Evolutionary conservation across 2,888 invertebrate species (phyloP), one percentile per base, ranked within the genome.

Genomic region (Priocnemis perturbator): DNA sequence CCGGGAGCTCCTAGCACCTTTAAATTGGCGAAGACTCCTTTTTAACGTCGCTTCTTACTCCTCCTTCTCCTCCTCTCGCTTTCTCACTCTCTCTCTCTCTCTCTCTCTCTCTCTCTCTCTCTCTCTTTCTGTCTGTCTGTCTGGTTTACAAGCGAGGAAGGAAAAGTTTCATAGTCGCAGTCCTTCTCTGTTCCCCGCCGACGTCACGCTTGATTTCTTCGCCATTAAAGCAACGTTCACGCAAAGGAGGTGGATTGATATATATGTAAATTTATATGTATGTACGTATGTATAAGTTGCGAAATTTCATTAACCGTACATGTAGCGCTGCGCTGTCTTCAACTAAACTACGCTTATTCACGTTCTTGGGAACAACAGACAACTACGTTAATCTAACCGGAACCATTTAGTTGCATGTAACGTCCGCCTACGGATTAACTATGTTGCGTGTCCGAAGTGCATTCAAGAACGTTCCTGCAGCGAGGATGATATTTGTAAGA

Each of bases 11-110:
- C 50, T 50, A 50, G 77, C 79, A 71, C 75, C 73, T 77, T 77
- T 73, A 79, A 79, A 79, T 79, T 75, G 78, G 69, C 77, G 58
- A 62, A 72, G 57, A 79, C 79, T 66, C 76, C 76, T 74, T 79
- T 79, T 76, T 79, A 76, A 69, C 62, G 50, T 53, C 60, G 30
- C 37, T 57, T 52, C 59, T 37, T 44, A n/a, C 19, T 11, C 50
- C 19, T 44, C 47, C 26, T 50, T 17, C 64, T 66, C 69, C 60
- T 67, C 68, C 70, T 73, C 75, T 60, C 55, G 53, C 30, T 5
- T 14, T 19, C n/a, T n/a, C n/a, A n/a, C n/a, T n/a, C n/a, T n/a
- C n/a, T n/a, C n/a, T n/a, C n/a, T n/a, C n/a, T n/a, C 26, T n/a
- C n/a, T n/a, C n/a, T n/a, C n/a, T n/a, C n/a, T n/a, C n/a, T n/a